Evolutionary conservation across 2,888 invertebrate genomes (phyloP), one percentile per base, ranked within the genome.

Genomic region (Pseudeuparius sepicola): DNA sequence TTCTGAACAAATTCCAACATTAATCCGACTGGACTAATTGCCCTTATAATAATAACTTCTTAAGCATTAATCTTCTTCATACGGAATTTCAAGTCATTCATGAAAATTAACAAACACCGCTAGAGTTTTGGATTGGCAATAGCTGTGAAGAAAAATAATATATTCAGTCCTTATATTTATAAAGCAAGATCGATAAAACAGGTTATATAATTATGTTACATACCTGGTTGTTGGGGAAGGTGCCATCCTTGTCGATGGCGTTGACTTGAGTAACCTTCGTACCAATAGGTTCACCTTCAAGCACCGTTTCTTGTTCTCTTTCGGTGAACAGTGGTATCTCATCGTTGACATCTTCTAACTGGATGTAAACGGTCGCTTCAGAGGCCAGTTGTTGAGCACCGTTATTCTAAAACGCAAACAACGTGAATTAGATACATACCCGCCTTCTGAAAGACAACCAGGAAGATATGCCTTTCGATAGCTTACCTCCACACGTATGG

Each of bases 261-360:
- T 92, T 90, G 59, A 93, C 90, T 69, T 90, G 88, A 20, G 90
- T 92, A 49, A 93, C 92, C 70, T 88, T 88, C 45, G 90, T 92
- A 43, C 92, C 92, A 50, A 92, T 82, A 24, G 89, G 89, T 63
- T 92, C 92, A 40, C 94, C 93, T 65, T 93, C 92, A 49, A 90
- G 70, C 38, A 93, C 92, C 3, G 90, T 92, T 68, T 92, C 92
- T 61, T 92, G 92, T 61, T 90, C 89, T 44, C 94, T 75, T 65
- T 92, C 90, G 39, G 90, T 90, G 66, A 96, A 94, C 46, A 90
- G 70, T 14, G 96, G 94, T 54, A 90, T 89, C 66, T 96, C 94
- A 62, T 96, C 96, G 66, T 96, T 96, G 38, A 93, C 92, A 63
- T 96, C 94, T 64, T 89, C 87, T 43, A 96, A 68, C 71, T 86